A percentile compares a stretch with the other conserved stretches of the same genome.
Conservation (phyloP, 2,888 invertebrate species). For the Drosophila neotestacea region DNA sequence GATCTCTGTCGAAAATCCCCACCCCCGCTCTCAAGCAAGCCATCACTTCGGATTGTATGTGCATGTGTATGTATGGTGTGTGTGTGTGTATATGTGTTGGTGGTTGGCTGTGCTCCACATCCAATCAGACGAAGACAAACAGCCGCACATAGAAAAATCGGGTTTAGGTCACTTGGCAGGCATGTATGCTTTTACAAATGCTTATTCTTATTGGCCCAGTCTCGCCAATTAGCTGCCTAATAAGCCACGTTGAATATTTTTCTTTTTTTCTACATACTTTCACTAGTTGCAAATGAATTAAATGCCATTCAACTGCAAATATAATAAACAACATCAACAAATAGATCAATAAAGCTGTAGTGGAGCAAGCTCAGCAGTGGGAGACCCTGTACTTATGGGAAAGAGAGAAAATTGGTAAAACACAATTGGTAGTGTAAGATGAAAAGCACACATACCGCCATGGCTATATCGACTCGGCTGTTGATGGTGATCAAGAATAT, state of each 20-base stretch:
- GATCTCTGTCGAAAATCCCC: conserved; percentile 25
- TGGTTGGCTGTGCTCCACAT: conserved; percentile 49
- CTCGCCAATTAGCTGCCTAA: conserved; percentile 71
- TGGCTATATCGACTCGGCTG: no score
- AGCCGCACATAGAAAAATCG: conserved; percentile 57
- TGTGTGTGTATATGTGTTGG: conserved; percentile 25
- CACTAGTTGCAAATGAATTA: conserved; percentile 48
- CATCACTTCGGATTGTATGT: conserved; percentile 31
- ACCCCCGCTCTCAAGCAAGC: conserved; percentile 22
- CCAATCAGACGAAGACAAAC: conserved; percentile 52
- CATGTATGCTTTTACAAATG: conserved; percentile 24
- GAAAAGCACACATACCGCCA: no score
- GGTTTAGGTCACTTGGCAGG: conserved; percentile 66
- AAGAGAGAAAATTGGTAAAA: no score
- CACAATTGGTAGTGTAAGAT: no score
- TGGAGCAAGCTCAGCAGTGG: no score
- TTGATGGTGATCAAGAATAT: no score
- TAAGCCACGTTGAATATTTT: conserved; percentile 62
- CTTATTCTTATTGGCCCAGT: conserved; percentile 34
- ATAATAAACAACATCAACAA: conserved; percentile 28
- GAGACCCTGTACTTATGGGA: no score
- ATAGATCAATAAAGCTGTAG: no score
- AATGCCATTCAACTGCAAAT: conserved; percentile 38
- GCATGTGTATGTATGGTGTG: conserved; percentile 19
- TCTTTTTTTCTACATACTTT: conserved; percentile 44